phyloP scores from a whole-genome alignment of 2,888 invertebrate species.

The Drosophila paramelanica region DNA sequence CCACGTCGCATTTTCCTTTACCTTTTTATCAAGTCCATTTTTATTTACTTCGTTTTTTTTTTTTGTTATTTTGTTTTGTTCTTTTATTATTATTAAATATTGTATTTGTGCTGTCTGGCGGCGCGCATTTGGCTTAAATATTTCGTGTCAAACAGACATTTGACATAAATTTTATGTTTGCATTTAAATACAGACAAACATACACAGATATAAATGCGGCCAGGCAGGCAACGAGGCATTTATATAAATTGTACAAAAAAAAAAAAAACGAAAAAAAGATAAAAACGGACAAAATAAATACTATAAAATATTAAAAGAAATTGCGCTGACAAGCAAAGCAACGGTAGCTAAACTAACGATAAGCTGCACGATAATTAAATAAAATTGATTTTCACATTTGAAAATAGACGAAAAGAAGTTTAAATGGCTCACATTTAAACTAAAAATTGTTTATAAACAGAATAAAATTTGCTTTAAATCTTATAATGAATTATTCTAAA shows the following conservation, averaged over 20 bases:
- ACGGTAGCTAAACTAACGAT: constrained; percentile 13
- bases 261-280: constrained; percentile 26
- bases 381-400: neutral
- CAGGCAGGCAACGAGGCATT: constrained; percentile 36
- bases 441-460: neutral
- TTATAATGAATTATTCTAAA: neutral
- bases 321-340: constrained; percentile 35
- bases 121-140: constrained; percentile 75
- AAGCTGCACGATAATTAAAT: constrained; percentile 32
- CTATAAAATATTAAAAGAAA: constrained; percentile 59
- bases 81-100: constrained; percentile 56
- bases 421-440: neutral
- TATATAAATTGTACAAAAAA: constrained; percentile 50
- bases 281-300: constrained; percentile 43
- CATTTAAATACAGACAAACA: constrained; percentile 78
- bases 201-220: constrained; percentile 13
- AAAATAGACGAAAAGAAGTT: neutral
- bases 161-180: constrained; percentile 83
- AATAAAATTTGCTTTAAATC: neutral
- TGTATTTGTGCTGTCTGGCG: constrained; percentile 58
- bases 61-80: neutral
- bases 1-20: constrained; percentile 27
- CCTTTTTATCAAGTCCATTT: constrained; percentile 32
- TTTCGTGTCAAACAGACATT: constrained; percentile 83
- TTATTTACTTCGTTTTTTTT: constrained; percentile 8